phyloP scores from a whole-genome alignment of 1,140 invertebrate species.

The Pollicipes pollicipes region DNA sequence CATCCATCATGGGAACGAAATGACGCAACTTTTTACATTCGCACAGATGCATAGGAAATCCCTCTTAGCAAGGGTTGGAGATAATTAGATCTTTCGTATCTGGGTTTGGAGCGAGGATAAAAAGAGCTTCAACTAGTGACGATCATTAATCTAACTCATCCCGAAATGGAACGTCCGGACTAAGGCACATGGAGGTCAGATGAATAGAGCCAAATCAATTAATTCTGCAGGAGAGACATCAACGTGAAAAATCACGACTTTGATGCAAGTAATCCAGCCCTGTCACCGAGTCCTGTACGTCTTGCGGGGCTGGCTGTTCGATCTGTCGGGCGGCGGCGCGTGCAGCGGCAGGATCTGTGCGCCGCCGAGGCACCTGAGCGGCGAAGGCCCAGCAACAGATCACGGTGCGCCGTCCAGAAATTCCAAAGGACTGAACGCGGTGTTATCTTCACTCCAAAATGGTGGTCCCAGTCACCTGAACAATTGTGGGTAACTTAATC shows the following conservation, averaged over 20 bases:
- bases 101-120: not conserved
- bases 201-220: not conserved
- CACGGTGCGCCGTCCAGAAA: too few relatives aligned
- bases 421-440: too few relatives aligned
- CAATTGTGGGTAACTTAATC: not conserved
- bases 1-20: not conserved
- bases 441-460: too few relatives aligned
- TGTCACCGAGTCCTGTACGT: too few relatives aligned
- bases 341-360: too few relatives aligned
- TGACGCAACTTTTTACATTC: not conserved
- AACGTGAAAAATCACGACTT: not conserved
- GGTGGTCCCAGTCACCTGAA: not conserved
- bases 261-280: too few relatives aligned
- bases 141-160: not conserved
- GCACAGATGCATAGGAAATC: slow-evolving; percentile 1
- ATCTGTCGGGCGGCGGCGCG: too few relatives aligned
- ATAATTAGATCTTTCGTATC: not conserved
- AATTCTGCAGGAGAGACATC: not conserved
- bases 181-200: not conserved
- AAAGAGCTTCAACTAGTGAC: not conserved
- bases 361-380: too few relatives aligned
- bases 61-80: slow-evolving; percentile 1
- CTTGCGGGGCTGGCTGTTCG: too few relatives aligned
- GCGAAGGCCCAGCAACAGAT: too few relatives aligned
- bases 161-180: not conserved